Evolutionary conservation across 1,140 invertebrate species (phyloP).

Genomic region (Microplitis mediator): DNA sequence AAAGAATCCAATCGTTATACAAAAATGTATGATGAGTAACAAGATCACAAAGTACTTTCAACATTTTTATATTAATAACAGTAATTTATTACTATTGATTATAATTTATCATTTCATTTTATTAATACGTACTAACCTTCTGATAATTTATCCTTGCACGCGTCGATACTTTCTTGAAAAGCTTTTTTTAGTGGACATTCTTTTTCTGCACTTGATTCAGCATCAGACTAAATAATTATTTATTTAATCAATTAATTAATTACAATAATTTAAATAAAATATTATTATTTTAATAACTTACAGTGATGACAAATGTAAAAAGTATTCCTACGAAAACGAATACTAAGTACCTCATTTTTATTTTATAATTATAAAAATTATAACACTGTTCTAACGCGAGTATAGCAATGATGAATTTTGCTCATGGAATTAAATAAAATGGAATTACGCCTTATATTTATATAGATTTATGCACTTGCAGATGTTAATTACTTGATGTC

Average conservation of each 20-base stretch:
- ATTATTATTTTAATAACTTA: not conserved
- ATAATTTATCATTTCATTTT: not conserved
- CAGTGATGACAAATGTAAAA: not conserved
- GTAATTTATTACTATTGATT: not conserved
- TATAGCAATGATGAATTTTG: not conserved
- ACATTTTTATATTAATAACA: too few relatives aligned
- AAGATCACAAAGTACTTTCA: too few relatives aligned
- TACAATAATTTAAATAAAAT: too few relatives aligned
- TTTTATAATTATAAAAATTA: not conserved
- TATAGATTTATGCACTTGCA: not conserved
- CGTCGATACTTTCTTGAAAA: not conserved
- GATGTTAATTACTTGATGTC: not conserved
- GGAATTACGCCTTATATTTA: not conserved
- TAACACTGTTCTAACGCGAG: too few relatives aligned
- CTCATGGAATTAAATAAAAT: not conserved
- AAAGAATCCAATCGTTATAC: too few relatives aligned
- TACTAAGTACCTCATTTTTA: not conserved
- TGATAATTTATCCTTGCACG: conserved; percentile 9
- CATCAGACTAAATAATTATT: too few relatives aligned
- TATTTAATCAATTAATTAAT: too few relatives aligned
- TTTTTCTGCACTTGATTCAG: not conserved
- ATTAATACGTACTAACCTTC: conserved; percentile 3
- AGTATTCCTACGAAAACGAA: not conserved
- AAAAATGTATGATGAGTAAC: too few relatives aligned
- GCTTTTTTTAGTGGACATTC: conserved; percentile 12